phyloP scores from a whole-genome alignment of 2,888 invertebrate species.

The Epirrhoe alternata region DNA sequence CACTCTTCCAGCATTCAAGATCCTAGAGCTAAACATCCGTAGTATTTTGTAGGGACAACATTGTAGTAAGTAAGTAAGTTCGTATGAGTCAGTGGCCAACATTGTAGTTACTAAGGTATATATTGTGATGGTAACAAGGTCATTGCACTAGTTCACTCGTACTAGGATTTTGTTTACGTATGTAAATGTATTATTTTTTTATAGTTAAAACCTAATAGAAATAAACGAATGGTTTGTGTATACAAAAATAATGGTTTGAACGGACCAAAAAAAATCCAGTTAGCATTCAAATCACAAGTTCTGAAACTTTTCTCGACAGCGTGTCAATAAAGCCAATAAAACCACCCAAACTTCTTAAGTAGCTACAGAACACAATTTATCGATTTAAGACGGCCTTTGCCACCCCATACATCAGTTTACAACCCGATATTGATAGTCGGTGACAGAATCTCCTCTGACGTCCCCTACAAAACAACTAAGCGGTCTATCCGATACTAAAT shows the following conservation, averaged over 20 bases:
- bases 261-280: conserved; percentile 22
- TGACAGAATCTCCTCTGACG: conserved; percentile 70
- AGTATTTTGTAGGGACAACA: too few relatives aligned
- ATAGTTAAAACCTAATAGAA: too few relatives aligned
- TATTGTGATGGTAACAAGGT: too few relatives aligned
- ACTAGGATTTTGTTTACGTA: too few relatives aligned
- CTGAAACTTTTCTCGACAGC: conserved; percentile 61
- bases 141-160: too few relatives aligned
- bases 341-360: conserved; percentile 74
- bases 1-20: too few relatives aligned
- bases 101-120: too few relatives aligned
- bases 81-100: too few relatives aligned
- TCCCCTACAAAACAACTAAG: conserved; percentile 57
- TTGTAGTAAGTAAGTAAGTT: too few relatives aligned
- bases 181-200: too few relatives aligned
- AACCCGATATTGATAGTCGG: conserved; percentile 80
- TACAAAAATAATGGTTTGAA: conserved; percentile 1
- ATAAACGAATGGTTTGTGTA: too few relatives aligned
- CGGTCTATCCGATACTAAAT: conserved; percentile 37
- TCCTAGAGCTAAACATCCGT: too few relatives aligned
- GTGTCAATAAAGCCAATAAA: conserved; percentile 79
- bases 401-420: conserved; percentile 80
- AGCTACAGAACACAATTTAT: conserved; percentile 77
- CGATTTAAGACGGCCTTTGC: conserved; percentile 76
- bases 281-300: conserved; percentile 29